Evolutionary conservation across 2,113 vertebrate species (phyloP).

Genomic region (Vulpes vulpes): DNA sequence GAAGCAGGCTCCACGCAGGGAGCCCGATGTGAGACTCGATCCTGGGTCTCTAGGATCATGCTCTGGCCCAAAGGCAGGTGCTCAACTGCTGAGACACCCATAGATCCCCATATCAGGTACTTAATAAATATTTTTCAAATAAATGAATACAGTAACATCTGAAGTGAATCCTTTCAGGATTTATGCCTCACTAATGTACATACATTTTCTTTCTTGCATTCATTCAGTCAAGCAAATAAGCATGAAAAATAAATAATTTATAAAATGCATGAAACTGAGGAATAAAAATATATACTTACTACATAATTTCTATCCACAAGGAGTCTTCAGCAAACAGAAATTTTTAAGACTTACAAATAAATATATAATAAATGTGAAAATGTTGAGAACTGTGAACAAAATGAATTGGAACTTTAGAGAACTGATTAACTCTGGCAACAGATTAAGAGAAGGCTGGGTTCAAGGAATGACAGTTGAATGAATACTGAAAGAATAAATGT

Average conservation of each 20-base stretch:
- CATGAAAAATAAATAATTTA: not conserved
- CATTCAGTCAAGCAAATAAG: not conserved
- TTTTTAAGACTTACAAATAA: not conserved
- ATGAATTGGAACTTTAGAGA: not conserved
- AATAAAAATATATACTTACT: not conserved
- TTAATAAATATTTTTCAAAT: constrained; percentile 11
- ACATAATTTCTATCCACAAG: not conserved
- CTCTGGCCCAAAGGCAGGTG: too few relatives aligned
- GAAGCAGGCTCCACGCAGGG: too few relatives aligned
- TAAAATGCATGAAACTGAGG: not conserved
- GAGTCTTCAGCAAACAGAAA: not conserved
- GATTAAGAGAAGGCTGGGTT: not conserved
- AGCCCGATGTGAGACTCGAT: too few relatives aligned
- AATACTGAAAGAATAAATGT: not conserved
- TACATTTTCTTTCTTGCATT: not conserved
- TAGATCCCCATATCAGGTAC: not conserved
- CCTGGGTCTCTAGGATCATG: too few relatives aligned
- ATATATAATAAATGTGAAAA: not conserved
- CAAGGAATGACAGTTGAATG: not conserved
- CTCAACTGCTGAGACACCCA: too few relatives aligned
- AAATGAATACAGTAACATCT: not conserved
- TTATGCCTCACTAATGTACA: not conserved
- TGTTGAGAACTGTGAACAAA: not conserved
- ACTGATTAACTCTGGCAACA: not conserved
- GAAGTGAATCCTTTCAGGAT: not conserved